Evolutionary conservation across 30 jellyfish, hydroid and myxozoan species (phyloP), one percentile per base, ranked within the genome.

Genomic region (Hydractinia symbiolongicarpus): DNA sequence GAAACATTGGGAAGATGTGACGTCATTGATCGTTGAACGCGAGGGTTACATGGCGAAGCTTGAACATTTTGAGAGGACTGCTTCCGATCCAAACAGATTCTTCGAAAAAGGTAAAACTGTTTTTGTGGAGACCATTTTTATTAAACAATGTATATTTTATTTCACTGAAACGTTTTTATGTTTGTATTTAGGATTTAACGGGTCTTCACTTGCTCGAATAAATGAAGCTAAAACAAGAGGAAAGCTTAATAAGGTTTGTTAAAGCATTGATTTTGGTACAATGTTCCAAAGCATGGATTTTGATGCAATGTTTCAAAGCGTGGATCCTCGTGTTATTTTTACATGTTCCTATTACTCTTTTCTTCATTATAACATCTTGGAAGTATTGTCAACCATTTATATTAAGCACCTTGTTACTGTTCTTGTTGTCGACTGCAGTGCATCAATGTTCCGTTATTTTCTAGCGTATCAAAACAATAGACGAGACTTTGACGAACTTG

Each of bases 11-110:
- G 98, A 93, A 66, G 56, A 58, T 44, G 93, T 84, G 6, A 81
- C 92, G 15, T 49, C 52, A 6, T 55, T 74, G 49, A 78, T 93
- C 5, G 82, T 61, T 7, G 76, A 93, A 52, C 54, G 98, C 76
- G 98, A 93, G 79, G 86, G 74, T 11, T 55, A 72, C 16, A 79
- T 93, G 9, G 75, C 86, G 30, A 78, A 85, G 14, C 62, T 93
- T 54, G 95, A 86, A 68, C 75, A 79, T 55, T 93, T 93, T 76
- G 98, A 93, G 73, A 73, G 86, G 62, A 66, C 54, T 8, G 98
- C 98, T 5, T 93, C 98, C 11, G 96, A 93, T 78, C 98, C 98
- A 0, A 87, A 88, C 62, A 81, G 98, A 66, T 93, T 93, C 82
- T 93, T 93, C 66, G 86, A 81, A 50, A 93, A 93, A 83, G 98